phyloP scores from a whole-genome alignment of 2,797 vertebrate genomes.

The Fringilla coelebs region DNA sequence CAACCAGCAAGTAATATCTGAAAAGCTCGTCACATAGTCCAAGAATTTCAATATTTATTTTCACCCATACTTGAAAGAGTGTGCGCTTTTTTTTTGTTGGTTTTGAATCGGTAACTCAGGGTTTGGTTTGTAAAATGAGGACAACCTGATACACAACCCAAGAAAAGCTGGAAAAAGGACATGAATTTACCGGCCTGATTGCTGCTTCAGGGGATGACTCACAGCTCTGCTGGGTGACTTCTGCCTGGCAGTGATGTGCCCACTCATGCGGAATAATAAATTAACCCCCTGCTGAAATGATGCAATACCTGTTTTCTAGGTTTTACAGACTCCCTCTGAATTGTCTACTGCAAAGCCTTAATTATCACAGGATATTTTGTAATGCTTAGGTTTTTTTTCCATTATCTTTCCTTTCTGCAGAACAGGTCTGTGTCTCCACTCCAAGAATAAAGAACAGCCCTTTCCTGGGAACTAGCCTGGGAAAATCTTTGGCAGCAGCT shows the following conservation, averaged over 20 bases:
- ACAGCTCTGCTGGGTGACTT: background rate
- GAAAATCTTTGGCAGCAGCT: background rate
- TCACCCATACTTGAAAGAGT: background rate
- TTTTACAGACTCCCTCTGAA: background rate
- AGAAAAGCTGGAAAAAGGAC: background rate
- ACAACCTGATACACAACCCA: background rate
- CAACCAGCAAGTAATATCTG: background rate
- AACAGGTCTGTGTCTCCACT: background rate
- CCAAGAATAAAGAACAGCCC: background rate
- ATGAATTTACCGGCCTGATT: accelerated
- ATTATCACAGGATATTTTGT: background rate
- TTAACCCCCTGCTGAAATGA: background rate
- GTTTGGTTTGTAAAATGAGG: background rate
- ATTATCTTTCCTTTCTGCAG: background rate
- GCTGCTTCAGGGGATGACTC: background rate
- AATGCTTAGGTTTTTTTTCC: background rate
- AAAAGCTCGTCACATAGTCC: background rate
- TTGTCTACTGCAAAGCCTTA: background rate
- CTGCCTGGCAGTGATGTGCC: background rate
- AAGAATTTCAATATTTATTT: background rate
- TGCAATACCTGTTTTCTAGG: background rate
- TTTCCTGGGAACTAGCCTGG: background rate
- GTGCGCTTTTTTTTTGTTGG: background rate
- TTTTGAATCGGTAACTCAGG: background rate
- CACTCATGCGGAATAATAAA: background rate